phyloP scores from a whole-genome alignment of 2,888 invertebrate genomes.

The Herminia tarsipennalis region DNA sequence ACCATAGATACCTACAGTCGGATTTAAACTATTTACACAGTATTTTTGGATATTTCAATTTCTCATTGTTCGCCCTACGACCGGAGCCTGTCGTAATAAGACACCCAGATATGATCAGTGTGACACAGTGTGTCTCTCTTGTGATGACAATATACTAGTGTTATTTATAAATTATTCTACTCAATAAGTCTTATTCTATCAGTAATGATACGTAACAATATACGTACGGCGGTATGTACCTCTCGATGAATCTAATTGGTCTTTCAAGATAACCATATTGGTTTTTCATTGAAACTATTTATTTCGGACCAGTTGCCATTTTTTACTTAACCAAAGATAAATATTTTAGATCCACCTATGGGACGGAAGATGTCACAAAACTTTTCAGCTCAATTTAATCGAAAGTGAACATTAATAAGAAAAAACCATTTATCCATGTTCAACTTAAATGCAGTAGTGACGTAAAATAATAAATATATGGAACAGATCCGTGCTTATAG shows the following conservation, averaged over 20 bases:
- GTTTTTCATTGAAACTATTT: slow-evolving; percentile 9
- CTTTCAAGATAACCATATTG: slow-evolving; percentile 1
- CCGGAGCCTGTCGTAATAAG: slow-evolving; percentile 4
- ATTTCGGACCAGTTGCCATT: slow-evolving; percentile 9
- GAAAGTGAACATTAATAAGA: too few relatives aligned
- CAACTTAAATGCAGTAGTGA: too few relatives aligned
- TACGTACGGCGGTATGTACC: slow-evolving; percentile 31
- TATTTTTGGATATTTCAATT: slow-evolving; percentile 20
- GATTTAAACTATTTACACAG: slow-evolving; percentile 17
- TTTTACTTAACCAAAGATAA: slow-evolving; percentile 4
- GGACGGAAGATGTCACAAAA: neutral
- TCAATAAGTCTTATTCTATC: slow-evolving; percentile 26
- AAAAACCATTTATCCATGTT: too few relatives aligned
- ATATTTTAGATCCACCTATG: neutral
- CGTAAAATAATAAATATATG: too few relatives aligned
- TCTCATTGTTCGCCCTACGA: neutral
- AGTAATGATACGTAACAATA: slow-evolving; percentile 35
- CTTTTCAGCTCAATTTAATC: neutral
- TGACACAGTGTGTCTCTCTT: slow-evolving; percentile 44
- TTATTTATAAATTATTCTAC: slow-evolving; percentile 42
- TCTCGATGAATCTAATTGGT: neutral
- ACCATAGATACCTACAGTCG: slow-evolving; percentile 3
- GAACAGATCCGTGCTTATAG: neutral
- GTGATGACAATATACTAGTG: slow-evolving; percentile 70
- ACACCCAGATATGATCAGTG: slow-evolving; percentile 20